phyloP scores from a whole-genome alignment of 2,797 vertebrate species.

The Danionella dracula region DNA sequence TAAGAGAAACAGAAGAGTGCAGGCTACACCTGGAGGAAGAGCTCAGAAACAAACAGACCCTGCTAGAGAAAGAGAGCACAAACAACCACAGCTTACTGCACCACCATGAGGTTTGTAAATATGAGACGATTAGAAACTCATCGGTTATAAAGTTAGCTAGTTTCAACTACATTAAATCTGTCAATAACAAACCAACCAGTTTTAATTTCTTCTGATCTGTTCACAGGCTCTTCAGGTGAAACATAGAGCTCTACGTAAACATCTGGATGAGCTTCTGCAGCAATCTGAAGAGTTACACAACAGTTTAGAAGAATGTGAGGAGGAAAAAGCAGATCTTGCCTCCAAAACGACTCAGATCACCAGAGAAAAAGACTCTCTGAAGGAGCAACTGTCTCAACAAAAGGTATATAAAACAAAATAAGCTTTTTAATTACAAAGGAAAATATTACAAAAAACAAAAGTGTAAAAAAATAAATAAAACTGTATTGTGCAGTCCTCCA shows the following conservation, averaged over 20 bases:
- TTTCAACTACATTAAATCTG: too few relatives aligned
- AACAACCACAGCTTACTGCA: slow-evolving; percentile 30
- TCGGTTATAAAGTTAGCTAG: too few relatives aligned
- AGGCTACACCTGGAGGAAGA: slow-evolving; percentile 16
- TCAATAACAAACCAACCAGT: background rate
- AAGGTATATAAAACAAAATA: slow-evolving; percentile 1
- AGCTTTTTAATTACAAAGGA: too few relatives aligned
- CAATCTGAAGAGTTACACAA: slow-evolving; percentile 40
- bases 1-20: slow-evolving; percentile 16
- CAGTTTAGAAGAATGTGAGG: slow-evolving; percentile 41
- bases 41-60: background rate
- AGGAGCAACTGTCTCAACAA: slow-evolving; percentile 31
- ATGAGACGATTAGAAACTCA: too few relatives aligned
- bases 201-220: too few relatives aligned
- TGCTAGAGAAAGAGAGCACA: slow-evolving; percentile 5
- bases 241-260: slow-evolving; percentile 36
- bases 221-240: slow-evolving; percentile 33
- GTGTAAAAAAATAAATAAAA: too few relatives aligned
- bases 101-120: slow-evolving; percentile 36
- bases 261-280: slow-evolving; percentile 29
- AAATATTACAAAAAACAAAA: too few relatives aligned
- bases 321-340: slow-evolving; percentile 22
- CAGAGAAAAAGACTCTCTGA: slow-evolving; percentile 37
- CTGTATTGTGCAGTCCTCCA: too few relatives aligned
- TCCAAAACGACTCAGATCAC: slow-evolving; percentile 28